These are phyloP conservation scores for Vultur gryphus DNA, from an alignment of 2,797 vertebrate species.

Conservation along the genomic window DNA sequence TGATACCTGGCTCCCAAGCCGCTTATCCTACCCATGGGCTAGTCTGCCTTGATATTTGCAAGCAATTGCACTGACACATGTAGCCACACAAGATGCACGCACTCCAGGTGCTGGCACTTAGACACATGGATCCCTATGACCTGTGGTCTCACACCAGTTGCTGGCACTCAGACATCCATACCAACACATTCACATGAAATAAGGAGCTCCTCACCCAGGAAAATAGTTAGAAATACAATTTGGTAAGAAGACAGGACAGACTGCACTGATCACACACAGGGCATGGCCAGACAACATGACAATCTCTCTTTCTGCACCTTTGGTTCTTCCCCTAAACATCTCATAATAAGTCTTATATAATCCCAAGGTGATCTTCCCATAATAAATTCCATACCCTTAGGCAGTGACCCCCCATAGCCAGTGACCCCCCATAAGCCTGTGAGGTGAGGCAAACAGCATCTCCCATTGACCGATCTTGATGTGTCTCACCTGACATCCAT, in stretches of 20 bases:
- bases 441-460: neutral
- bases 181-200: neutral
- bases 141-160: neutral
- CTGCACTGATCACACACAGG: neutral
- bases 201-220: neutral
- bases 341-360: neutral
- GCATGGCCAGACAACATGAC: neutral
- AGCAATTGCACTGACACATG: neutral
- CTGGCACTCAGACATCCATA: neutral
- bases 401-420: rapidly evolving
- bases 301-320: neutral
- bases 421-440: neutral
- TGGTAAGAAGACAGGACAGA: neutral
- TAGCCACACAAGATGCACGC: neutral
- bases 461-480: neutral
- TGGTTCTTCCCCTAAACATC: neutral
- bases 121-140: neutral
- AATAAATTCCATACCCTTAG: neutral
- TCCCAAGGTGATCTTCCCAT: neutral
- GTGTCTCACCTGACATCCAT: neutral
- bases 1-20: neutral
- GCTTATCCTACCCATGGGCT: neutral
- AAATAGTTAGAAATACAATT: neutral
- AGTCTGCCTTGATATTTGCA: neutral
- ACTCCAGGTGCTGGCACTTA: neutral